Percentiles rank a stretch among this genome's conserved stretches.
Conservation (phyloP, 2,888 invertebrate species). For the Lasioglossum pauxillum region DNA sequence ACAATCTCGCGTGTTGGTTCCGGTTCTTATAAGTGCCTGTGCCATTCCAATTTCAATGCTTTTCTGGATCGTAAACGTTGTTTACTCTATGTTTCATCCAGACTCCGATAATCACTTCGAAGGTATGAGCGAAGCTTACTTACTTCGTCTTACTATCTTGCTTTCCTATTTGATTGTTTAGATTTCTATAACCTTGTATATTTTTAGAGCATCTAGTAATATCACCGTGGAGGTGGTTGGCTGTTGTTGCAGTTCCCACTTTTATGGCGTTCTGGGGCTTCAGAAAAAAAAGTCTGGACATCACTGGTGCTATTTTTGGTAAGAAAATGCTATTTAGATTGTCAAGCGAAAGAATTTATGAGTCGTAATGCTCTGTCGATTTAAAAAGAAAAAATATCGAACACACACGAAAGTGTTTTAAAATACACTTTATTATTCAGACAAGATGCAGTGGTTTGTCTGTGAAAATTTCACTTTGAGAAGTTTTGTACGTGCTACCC, state of each 20-base stretch:
- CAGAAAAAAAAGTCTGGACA: conserved; percentile 88
- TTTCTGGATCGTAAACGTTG: conserved; percentile 90
- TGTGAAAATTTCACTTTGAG: not conserved
- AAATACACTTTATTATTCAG: not conserved
- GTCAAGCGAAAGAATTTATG: conserved; percentile 25
- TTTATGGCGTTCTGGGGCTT: conserved; percentile 89
- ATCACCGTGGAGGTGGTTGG: conserved; percentile 89
- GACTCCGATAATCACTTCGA: conserved; percentile 85
- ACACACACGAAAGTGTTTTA: not conserved
- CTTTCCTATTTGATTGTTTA: not conserved
- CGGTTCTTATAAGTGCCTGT: conserved; percentile 88
- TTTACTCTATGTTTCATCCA: conserved; percentile 87
- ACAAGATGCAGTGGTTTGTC: not conserved
- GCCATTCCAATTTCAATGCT: conserved; percentile 91
- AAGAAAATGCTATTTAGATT: conserved; percentile 51
- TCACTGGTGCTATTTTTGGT: conserved; percentile 90
- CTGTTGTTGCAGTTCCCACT: conserved; percentile 88
- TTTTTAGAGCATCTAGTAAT: conserved; percentile 87
- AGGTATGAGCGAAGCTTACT: conserved; percentile 63
- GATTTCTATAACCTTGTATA: conserved; percentile 25
- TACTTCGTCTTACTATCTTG: conserved; percentile 24
- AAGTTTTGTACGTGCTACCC: not conserved
- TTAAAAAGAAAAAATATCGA: not conserved
- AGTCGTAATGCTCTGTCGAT: not conserved
- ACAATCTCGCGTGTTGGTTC: conserved; percentile 83